Conservation (phyloP, 2,888 invertebrate genomes). For the Gerris lacustris region DNA sequence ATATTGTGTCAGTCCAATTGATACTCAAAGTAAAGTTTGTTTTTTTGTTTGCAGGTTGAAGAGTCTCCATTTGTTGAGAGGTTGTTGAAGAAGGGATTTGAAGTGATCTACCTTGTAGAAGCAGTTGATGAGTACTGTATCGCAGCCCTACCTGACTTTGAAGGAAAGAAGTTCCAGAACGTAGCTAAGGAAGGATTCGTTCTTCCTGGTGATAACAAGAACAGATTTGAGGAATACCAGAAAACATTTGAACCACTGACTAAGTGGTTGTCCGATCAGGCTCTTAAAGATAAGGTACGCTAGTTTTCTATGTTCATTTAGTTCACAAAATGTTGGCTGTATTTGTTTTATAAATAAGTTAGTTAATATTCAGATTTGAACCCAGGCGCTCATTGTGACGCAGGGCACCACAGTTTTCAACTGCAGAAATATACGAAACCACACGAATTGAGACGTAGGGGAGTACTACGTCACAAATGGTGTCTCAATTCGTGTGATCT, state of each 20-base stretch:
- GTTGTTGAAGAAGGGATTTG: conserved; percentile 81
- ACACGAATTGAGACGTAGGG: too few relatives aligned
- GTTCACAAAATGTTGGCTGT: not conserved
- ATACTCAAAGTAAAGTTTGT: too few relatives aligned
- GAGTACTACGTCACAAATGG: too few relatives aligned
- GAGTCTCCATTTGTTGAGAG: conserved; percentile 93
- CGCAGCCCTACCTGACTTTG: conserved; percentile 91
- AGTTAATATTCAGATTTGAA: too few relatives aligned
- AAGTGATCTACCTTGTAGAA: conserved; percentile 86
- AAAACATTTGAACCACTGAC: conserved; percentile 75
- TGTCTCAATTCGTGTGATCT: too few relatives aligned
- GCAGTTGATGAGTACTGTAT: conserved; percentile 98
- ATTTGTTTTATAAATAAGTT: not conserved
- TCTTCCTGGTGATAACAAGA: conserved; percentile 65
- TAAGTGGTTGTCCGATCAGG: conserved; percentile 75
- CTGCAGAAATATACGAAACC: too few relatives aligned
- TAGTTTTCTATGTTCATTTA: not conserved
- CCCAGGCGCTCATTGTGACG: too few relatives aligned
- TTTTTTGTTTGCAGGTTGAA: conserved; percentile 44
- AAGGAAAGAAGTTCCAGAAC: conserved; percentile 98
- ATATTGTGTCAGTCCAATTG: too few relatives aligned
- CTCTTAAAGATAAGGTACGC: conserved; percentile 59
- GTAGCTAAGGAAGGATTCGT: conserved; percentile 96
- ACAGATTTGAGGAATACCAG: conserved; percentile 56
- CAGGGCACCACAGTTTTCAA: too few relatives aligned